Evolutionary conservation across 2,113 vertebrate genomes (phyloP).

Genomic region (Neodontobutis hainanensis): DNA sequence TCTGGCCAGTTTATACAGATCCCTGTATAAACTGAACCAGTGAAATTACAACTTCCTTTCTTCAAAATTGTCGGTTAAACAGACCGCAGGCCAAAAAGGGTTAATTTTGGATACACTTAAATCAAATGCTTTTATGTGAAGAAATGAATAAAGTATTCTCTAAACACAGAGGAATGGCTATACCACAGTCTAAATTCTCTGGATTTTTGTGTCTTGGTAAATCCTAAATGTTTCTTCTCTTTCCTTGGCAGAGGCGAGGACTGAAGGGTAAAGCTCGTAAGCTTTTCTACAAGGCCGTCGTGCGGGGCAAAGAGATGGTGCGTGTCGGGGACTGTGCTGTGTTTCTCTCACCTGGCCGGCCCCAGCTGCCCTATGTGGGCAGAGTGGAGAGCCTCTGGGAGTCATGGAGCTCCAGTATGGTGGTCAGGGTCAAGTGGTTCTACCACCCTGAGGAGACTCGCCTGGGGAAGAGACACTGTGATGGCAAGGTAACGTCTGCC

Average conservation of each 20-base stretch:
- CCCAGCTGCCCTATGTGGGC: conserved; percentile 96
- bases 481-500: conserved; percentile 87
- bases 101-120: too few relatives aligned
- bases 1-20: too few relatives aligned
- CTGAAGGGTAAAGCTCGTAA: conserved; percentile 97
- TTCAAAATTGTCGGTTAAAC: too few relatives aligned
- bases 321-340: conserved; percentile 94
- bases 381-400: conserved; percentile 99
- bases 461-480: conserved; percentile 91
- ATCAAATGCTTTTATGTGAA: too few relatives aligned
- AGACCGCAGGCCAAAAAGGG: too few relatives aligned
- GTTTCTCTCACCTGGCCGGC: conserved; percentile 94
- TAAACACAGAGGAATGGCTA: not conserved
- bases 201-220: not conserved
- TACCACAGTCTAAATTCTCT: not conserved
- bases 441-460: conserved; percentile 98
- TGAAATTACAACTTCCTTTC: too few relatives aligned
- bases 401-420: conserved; percentile 98
- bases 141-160: not conserved
- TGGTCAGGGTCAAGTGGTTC: conserved; percentile 98
- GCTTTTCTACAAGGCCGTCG: conserved; percentile 98
- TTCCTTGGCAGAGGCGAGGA: conserved; percentile 85
- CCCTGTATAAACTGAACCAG: too few relatives aligned
- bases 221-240: conserved; percentile 28
- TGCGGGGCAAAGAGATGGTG: conserved; percentile 93